These are phyloP conservation scores for Hyperoplus lanceolatus DNA, from an alignment of 2,797 vertebrate species.

Conservation along the genomic window DNA sequence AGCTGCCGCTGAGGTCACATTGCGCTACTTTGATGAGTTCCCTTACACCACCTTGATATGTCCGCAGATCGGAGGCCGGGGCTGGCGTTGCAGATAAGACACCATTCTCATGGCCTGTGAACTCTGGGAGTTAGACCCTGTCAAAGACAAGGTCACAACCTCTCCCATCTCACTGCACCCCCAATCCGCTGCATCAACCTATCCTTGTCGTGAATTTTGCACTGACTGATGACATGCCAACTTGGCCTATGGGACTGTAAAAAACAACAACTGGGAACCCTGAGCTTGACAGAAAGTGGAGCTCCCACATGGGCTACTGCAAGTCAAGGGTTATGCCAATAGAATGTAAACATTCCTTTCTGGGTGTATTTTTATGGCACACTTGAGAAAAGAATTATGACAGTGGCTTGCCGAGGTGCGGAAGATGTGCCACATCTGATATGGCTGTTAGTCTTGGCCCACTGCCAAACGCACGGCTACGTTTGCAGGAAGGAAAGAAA, in stretches of 20 bases:
- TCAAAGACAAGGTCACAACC: slow-evolving; percentile 75
- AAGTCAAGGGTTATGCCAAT: slow-evolving; percentile 69
- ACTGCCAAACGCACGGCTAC: slow-evolving; percentile 38
- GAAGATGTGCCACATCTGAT: slow-evolving; percentile 48
- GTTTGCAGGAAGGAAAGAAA: slow-evolving; percentile 15
- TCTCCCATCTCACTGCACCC: slow-evolving; percentile 19
- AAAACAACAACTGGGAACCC: slow-evolving; percentile 37
- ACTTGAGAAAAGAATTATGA: slow-evolving; percentile 53
- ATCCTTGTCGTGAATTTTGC: slow-evolving; percentile 22
- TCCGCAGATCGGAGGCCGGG: slow-evolving; percentile 51
- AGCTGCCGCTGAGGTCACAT: slow-evolving; percentile 47
- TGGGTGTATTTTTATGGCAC: slow-evolving; percentile 33
- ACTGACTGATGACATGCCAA: slow-evolving; percentile 46
- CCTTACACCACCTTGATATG: slow-evolving; percentile 50
- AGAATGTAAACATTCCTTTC: slow-evolving; percentile 49
- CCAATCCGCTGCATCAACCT: not conserved
- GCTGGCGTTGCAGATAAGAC: slow-evolving; percentile 66
- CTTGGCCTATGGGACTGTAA: slow-evolving; percentile 39
- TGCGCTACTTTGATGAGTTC: slow-evolving; percentile 35
- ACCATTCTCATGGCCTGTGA: slow-evolving; percentile 32
- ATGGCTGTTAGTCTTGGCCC: slow-evolving; percentile 57
- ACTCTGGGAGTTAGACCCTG: slow-evolving; percentile 54
- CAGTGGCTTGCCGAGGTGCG: slow-evolving; percentile 47
- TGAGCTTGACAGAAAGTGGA: slow-evolving; percentile 48
- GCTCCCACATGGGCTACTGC: slow-evolving; percentile 28